These are phyloP conservation scores for Lasiurus borealis DNA, from an alignment of 2,113 vertebrate genomes.

Conservation along the genomic window DNA sequence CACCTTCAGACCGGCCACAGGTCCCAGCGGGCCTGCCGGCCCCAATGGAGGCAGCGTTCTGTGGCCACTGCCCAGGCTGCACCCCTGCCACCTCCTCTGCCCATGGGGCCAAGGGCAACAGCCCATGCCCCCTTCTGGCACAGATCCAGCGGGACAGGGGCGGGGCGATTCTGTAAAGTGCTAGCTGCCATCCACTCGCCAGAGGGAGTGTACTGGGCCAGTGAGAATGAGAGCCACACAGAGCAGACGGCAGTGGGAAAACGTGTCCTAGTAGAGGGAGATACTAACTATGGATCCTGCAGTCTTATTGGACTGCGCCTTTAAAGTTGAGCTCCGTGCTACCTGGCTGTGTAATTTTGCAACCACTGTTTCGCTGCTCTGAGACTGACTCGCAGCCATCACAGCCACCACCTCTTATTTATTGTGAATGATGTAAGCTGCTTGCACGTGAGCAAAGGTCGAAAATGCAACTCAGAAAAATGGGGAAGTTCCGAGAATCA, in stretches of 20 bases:
- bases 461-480: neutral
- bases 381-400: too few species aligned
- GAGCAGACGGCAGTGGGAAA: neutral
- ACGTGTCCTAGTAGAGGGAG: fast-evolving
- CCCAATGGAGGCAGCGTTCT: neutral
- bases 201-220: fast-evolving
- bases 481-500: neutral
- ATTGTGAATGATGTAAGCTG: too few species aligned
- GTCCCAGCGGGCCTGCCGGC: neutral
- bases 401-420: neutral
- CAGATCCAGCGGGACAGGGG: neutral
- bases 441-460: neutral
- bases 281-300: neutral
- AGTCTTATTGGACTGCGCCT: neutral
- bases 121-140: neutral
- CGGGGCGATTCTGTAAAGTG: fast-evolving
- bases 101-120: fast-evolving
- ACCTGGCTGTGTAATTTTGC: neutral
- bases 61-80: fast-evolving
- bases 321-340: neutral
- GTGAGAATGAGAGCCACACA: fast-evolving
- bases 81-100: neutral
- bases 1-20: neutral
- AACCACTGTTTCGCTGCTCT: neutral
- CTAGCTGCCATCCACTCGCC: fast-evolving